A percentile compares a stretch with the other conserved stretches of the same genome.
Evolutionary conservation across 2,113 vertebrate genomes (phyloP).

Genomic region (Corythornis vintsioides): DNA sequence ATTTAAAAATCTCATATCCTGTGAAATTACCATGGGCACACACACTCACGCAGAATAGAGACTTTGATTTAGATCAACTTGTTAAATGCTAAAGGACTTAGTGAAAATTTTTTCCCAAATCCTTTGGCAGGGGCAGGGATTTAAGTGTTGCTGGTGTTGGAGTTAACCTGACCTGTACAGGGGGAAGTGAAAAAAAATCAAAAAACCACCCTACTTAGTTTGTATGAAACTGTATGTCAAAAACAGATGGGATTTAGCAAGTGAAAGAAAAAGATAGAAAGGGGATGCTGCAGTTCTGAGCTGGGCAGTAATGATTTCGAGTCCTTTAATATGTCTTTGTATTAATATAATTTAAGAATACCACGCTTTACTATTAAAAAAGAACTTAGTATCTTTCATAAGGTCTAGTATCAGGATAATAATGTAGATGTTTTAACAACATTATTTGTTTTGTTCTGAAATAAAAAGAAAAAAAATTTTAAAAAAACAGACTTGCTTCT

Average conservation of each 20-base stretch:
- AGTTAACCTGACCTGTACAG: slow-evolving; percentile 14
- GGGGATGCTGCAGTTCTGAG: slow-evolving; percentile 75
- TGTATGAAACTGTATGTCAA: slow-evolving; percentile 56
- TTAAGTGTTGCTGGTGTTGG: background rate
- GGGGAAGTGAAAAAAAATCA: background rate
- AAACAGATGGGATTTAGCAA: slow-evolving; percentile 1
- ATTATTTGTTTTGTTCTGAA: slow-evolving; percentile 79
- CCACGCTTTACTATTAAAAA: slow-evolving; percentile 85
- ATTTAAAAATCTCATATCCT: background rate
- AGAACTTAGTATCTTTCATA: slow-evolving; percentile 76
- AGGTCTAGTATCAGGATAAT: slow-evolving; percentile 82
- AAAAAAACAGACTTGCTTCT: slow-evolving; percentile 71
- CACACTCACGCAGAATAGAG: background rate
- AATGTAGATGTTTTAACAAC: slow-evolving; percentile 84
- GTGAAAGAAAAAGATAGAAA: background rate
- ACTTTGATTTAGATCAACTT: background rate
- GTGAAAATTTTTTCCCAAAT: background rate
- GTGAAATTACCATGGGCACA: background rate
- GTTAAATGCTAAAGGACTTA: background rate
- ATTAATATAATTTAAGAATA: slow-evolving; percentile 84
- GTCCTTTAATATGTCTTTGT: slow-evolving; percentile 80
- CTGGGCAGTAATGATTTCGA: slow-evolving; percentile 68
- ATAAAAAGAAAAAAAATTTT: slow-evolving; percentile 50
- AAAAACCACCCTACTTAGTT: slow-evolving; percentile 21
- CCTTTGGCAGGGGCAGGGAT: background rate